phyloP scores from a whole-genome alignment of 2,888 invertebrate species.

The Erebia epiphron region DNA sequence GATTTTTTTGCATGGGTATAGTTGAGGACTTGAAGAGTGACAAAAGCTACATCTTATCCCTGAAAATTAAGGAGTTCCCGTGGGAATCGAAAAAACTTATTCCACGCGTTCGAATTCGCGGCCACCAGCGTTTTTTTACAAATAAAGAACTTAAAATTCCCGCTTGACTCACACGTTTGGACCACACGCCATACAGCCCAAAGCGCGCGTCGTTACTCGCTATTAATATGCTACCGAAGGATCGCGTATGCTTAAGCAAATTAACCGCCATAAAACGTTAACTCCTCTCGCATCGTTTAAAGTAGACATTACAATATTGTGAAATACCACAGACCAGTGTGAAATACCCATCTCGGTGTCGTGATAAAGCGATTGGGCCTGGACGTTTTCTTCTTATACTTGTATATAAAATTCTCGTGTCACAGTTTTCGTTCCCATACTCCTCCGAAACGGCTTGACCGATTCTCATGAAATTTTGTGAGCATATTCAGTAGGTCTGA shows the following conservation, averaged over 20 bases:
- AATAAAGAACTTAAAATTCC: neutral
- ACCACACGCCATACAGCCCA: conserved; percentile 48
- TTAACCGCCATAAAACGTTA: conserved; percentile 79
- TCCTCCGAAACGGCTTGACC: too few species aligned
- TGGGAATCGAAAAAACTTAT: too few species aligned
- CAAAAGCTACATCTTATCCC: too few species aligned
- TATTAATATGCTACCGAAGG: conserved; percentile 67
- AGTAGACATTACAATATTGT: conserved; percentile 51
- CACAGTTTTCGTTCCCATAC: too few species aligned
- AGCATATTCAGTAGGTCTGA: too few species aligned
- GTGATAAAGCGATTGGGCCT: conserved; percentile 16
- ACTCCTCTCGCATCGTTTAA: conserved; percentile 65
- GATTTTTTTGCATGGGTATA: too few species aligned
- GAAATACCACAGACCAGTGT: conserved; percentile 21
- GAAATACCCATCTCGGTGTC: conserved; percentile 9
- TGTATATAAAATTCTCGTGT: too few species aligned
- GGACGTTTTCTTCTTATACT: neutral
- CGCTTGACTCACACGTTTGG: conserved; percentile 35
- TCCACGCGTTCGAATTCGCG: too few species aligned
- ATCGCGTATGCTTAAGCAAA: conserved; percentile 62
- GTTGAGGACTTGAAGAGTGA: too few species aligned
- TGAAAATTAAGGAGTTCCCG: too few species aligned
- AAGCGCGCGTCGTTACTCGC: conserved; percentile 65
- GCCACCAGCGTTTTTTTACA: too few species aligned
- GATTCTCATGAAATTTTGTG: too few species aligned